Conservation (phyloP, 2,113 vertebrate species). For the Rostratula benghalensis region DNA sequence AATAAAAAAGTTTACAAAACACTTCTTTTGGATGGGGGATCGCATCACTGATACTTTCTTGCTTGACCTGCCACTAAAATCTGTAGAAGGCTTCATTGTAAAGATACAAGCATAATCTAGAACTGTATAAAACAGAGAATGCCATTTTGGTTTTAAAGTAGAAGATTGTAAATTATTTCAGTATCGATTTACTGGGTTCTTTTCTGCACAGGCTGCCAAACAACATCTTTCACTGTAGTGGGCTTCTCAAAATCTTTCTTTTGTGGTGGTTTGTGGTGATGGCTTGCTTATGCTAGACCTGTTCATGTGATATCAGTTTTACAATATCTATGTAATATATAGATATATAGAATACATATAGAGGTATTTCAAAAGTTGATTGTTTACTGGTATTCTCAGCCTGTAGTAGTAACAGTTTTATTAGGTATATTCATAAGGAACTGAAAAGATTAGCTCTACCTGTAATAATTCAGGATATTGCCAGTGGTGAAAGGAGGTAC, state of each 20-base stretch:
- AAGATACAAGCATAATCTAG: neutral
- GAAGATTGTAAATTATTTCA: neutral
- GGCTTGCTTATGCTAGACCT: neutral
- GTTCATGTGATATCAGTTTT: neutral
- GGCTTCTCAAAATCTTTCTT: neutral
- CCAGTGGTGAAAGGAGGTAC: neutral
- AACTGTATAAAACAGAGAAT: neutral
- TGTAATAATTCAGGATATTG: neutral
- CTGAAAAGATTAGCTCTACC: neutral
- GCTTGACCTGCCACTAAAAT: neutral
- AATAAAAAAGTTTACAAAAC: neutral
- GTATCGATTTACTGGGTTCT: neutral
- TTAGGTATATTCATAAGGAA: neutral
- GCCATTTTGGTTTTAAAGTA: neutral
- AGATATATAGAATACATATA: neutral
- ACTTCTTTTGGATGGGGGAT: neutral
- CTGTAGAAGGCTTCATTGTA: neutral
- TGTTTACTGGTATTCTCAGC: neutral
- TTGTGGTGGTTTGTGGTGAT: neutral
- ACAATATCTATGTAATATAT: neutral
- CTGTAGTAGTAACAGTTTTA: neutral
- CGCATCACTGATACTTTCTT: neutral
- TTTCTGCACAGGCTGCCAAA: neutral
- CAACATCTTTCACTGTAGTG: neutral
- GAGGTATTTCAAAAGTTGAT: neutral